Base-by-base conservation (phyloP, 2,113 vertebrate genomes). In the Pedionomus torquatus region DNA sequence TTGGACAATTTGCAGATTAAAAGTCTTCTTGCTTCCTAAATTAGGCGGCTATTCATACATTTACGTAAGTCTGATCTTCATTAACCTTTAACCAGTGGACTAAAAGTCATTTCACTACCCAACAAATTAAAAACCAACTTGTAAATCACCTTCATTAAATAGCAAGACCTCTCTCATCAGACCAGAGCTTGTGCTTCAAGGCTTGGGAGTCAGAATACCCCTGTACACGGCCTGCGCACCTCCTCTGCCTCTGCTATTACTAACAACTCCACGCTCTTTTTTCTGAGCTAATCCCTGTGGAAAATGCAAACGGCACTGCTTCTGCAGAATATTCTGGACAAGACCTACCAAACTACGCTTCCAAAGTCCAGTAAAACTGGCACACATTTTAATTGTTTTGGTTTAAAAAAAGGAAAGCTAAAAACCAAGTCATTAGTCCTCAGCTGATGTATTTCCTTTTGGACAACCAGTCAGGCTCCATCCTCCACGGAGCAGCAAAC, bases 161-260 rank as follows among this genome's bases (percentile, higher is more conserved):
- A 68, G 39, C 19, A 52, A 68, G 44, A 37, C 26, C 39, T 61
- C 39, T 83, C 70, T 46, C 63, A 46, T n/a, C 48, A 31, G n/a
- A 48, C 41, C 20, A 15, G 13, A 61, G 48, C 30, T 77, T 10
- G 41, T 16, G 9, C 46, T 69, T 25, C n/a, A 54, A n/a, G 70
- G 52, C 46, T 44, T 16, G 26, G 43, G 26, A 23, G 35, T 26
- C 10, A 28, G 87, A 68, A 60, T 24, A 37, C 44, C 19, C 43
- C 31, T 4, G 25, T n/a, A 66, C 24, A 11, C 15, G 1, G 33
- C 21, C 52, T 68, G 44, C 18, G 39, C 3, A 7, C 10, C 0
- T 44, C 33, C 69, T 54, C 80, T 55, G 3, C 54, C 64, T 63
- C 28, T 71, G 48, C 28, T 51, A 16, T 43, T 51, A 52, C 54